Evolutionary conservation across 2,113 vertebrate species (phyloP).

Genomic region (Triplophysa dalaica): DNA sequence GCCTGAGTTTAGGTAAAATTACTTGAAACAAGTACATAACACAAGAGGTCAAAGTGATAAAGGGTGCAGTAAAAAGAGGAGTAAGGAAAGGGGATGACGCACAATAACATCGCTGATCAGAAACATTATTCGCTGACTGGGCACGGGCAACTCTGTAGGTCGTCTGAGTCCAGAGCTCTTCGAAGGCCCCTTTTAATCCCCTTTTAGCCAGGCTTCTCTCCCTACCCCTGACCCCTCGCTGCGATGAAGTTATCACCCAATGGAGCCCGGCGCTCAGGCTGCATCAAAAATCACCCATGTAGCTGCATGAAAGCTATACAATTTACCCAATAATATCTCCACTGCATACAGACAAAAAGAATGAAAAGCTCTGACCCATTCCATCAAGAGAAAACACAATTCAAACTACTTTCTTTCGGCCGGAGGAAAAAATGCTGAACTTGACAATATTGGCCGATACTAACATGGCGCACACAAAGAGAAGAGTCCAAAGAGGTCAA

Average conservation of each 20-base stretch:
- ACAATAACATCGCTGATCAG: constrained; percentile 53
- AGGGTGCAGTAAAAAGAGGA: constrained; percentile 17
- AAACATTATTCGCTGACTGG: constrained; percentile 27
- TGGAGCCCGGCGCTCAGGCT: constrained; percentile 86
- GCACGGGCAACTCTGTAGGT: constrained; percentile 52
- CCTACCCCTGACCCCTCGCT: constrained; percentile 68
- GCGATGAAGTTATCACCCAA: constrained; percentile 93
- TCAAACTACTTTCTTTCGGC: constrained; percentile 62
- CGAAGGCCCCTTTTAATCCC: constrained; percentile 48
- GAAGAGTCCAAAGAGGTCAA: constrained; percentile 11
- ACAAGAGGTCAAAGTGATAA: constrained; percentile 37
- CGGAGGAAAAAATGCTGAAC: not conserved
- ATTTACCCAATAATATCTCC: constrained; percentile 86
- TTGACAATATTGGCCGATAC: not conserved
- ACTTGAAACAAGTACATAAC: constrained; percentile 5
- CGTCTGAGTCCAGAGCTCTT: constrained; percentile 37
- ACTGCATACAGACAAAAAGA: constrained; percentile 41
- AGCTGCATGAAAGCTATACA: constrained; percentile 90
- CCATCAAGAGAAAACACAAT: constrained; percentile 84
- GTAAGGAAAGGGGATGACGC: constrained; percentile 13
- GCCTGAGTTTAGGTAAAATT: not conserved
- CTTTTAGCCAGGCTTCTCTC: constrained; percentile 25
- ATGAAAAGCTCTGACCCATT: constrained; percentile 78
- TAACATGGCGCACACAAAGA: not conserved
- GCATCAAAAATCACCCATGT: constrained; percentile 86